Evolutionary conservation across 1,140 invertebrate species (phyloP), one percentile per base, ranked within the genome.

Genomic region (Pseudachorutes palmiensis): DNA sequence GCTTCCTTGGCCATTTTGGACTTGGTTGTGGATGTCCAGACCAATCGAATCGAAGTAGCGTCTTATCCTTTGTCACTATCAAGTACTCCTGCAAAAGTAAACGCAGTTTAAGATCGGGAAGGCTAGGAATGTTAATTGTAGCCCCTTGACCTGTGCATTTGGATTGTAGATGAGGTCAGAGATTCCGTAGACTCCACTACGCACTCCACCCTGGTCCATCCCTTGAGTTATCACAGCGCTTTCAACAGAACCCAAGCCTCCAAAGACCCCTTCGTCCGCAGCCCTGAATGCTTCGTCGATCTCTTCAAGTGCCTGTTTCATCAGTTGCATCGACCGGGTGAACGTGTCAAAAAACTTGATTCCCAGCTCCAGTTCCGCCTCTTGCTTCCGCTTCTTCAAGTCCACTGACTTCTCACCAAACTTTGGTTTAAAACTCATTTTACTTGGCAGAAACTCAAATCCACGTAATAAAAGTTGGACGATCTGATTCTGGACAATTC

Each of bases 1-100:
- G 59, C 48, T 69, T 73, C 0, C 36, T 57, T 1, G 72, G 45
- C 1, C 31, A 2, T 51, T 45, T 66, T 2, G 57, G 24, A 9
- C 57, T 51, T 2, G 1, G 22, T 31, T 65, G 65, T 2, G 67
- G 26, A 12, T 45, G 30, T 30, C 69, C 69, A 28, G 63, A 26
- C 69, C 69, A 73, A 55, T 64, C 63, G 57, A 60, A 73, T 1
- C 65, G 51, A n/a, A 65, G 28, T 29, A 73, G 59, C 31, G 70
- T 62, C 2, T 62, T 67, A 22, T 64, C 22, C 57, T 66, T 70
- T 24, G 61, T 70, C 2, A 70, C 19, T 24, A 65, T 26, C 1
- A 70, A 26, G 30, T 70, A 73, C 51, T 73, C 72, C 68, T 73
- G 22, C n/a, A 51, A 30, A n/a, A n/a, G n/a, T n/a, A 33, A 28